Conservation (phyloP, 1,140 invertebrate species). For the Heliconius hermathena region DNA sequence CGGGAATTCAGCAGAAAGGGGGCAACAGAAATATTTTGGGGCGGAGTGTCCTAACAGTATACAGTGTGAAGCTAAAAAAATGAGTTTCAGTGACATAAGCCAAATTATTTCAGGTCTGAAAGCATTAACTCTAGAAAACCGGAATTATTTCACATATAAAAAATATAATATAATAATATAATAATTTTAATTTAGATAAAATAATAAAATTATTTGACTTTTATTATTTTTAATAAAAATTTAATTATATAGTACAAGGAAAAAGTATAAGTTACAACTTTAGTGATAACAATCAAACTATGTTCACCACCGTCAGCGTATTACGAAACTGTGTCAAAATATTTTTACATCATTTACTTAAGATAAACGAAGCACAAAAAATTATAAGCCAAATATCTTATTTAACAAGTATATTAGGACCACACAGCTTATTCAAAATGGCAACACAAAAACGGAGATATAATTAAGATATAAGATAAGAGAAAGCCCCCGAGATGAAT, state of each 20-base stretch:
- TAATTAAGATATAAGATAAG: slow-evolving; percentile 46
- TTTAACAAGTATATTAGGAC: background rate
- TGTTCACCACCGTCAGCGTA: background rate
- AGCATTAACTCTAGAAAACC: background rate
- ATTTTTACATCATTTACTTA: background rate
- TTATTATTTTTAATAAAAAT: too few relatives aligned
- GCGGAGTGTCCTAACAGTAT: too few relatives aligned
- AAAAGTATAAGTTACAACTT: background rate
- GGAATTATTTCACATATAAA: background rate
- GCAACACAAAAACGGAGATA: slow-evolving; percentile 34
- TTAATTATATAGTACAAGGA: too few relatives aligned
- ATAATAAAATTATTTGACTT: too few relatives aligned
- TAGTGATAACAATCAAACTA: background rate
- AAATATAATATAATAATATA: background rate
- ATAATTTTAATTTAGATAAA: background rate
- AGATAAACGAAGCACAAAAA: background rate
- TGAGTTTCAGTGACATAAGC: too few relatives aligned
- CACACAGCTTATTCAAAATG: slow-evolving; percentile 25
- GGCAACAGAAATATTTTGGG: too few relatives aligned
- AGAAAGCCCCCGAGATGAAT: slow-evolving; percentile 47
- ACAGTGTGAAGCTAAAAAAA: too few relatives aligned
- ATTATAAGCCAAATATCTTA: background rate
- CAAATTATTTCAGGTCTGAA: too few relatives aligned
- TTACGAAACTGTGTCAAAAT: background rate
- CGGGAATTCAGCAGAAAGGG: too few relatives aligned